phyloP scores from a whole-genome alignment of 2,888 invertebrate species.

The Ceriagrion tenellum region DNA sequence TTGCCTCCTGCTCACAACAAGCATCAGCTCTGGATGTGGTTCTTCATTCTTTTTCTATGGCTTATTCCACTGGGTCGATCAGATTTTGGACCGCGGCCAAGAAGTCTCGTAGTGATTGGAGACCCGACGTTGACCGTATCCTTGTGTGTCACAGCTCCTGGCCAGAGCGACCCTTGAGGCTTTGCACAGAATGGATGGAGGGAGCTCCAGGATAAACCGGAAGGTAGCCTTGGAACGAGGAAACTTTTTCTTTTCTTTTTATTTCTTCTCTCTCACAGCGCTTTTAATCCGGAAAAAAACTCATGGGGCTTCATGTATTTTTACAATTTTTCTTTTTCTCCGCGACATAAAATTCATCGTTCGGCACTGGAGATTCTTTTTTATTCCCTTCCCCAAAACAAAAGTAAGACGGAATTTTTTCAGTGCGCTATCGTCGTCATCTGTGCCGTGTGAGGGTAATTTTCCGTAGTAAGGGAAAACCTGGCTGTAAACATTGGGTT shows the following conservation, averaged over 20 bases:
- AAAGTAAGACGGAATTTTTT: neutral
- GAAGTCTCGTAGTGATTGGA: conserved; percentile 25
- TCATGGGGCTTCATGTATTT: neutral
- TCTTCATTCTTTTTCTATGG: neutral
- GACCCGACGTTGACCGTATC: conserved; percentile 19
- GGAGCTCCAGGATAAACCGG: neutral
- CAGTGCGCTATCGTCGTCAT: neutral
- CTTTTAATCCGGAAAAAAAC: neutral
- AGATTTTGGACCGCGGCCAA: conserved; percentile 12
- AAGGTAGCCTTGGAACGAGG: conserved; percentile 27
- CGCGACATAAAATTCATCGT: neutral
- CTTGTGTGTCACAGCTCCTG: conserved; percentile 39
- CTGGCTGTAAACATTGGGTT: conserved; percentile 31
- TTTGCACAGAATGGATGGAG: neutral
- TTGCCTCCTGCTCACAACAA: neutral
- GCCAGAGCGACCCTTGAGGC: conserved; percentile 27
- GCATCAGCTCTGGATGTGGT: conserved; percentile 1
- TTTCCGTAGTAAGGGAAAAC: conserved; percentile 22
- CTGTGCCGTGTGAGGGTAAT: neutral
- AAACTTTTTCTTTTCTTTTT: neutral
- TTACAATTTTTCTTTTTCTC: neutral
- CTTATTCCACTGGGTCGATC: conserved; percentile 15
- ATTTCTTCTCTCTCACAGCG: neutral
- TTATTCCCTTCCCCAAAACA: neutral
- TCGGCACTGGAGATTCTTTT: neutral